phyloP scores from a whole-genome alignment of 2,797 vertebrate genomes.

The Pelobates cultripes region DNA sequence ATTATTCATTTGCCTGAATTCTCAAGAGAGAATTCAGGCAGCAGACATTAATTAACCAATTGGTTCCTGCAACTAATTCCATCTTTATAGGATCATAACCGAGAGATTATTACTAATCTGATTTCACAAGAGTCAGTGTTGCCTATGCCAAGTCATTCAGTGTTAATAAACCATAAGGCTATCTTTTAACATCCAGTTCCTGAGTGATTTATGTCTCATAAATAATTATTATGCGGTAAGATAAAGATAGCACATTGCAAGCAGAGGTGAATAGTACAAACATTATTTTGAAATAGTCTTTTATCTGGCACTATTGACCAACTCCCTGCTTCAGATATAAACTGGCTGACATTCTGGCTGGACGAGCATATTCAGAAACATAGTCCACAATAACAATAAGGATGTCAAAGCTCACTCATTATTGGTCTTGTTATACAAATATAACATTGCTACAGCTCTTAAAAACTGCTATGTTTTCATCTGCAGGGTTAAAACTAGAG shows the following conservation, averaged over 20 bases:
- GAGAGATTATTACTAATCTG: not conserved
- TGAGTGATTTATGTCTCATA: not conserved
- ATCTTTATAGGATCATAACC: not conserved
- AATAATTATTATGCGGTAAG: not conserved
- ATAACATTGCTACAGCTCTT: too few relatives aligned
- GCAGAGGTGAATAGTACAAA: too few relatives aligned
- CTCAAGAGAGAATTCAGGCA: not conserved
- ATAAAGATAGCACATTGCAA: not conserved
- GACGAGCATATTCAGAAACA: too few relatives aligned
- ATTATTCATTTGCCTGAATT: not conserved
- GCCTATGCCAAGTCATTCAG: not conserved
- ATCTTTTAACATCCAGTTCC: not conserved
- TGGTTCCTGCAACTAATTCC: not conserved
- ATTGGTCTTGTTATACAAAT: too few relatives aligned
- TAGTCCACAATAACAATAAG: too few relatives aligned
- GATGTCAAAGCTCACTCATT: too few relatives aligned
- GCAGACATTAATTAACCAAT: not conserved
- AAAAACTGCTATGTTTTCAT: too few relatives aligned
- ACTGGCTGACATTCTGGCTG: too few relatives aligned
- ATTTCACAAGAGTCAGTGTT: not conserved
- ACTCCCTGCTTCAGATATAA: too few relatives aligned
- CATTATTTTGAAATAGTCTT: too few relatives aligned
- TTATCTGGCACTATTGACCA: too few relatives aligned
- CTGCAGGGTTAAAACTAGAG: too few relatives aligned
- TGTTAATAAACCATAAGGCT: not conserved